Evolutionary conservation across 2,113 vertebrate genomes (phyloP), one percentile per base, ranked within the genome.

Genomic region (Puntigrus tetrazona): DNA sequence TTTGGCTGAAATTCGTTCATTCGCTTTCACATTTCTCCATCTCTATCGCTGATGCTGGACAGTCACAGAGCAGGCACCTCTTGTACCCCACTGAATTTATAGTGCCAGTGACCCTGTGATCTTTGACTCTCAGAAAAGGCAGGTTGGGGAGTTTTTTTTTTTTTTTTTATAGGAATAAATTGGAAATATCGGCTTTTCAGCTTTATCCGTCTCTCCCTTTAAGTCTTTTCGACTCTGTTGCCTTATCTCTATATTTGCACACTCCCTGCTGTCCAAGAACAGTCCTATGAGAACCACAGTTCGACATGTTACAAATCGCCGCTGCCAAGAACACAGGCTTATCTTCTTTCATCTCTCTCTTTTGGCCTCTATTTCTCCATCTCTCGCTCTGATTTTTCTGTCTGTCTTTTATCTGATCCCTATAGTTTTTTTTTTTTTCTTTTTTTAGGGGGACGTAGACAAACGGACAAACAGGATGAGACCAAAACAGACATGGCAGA

Each of bases 281-380:
- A 10, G 27, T 67, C 61, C 10, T 45, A 13, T 67, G 78, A 67
- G 25, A 80, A 67, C 59, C 2, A 27, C 78, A 45, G n/a, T 80
- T 83, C 8, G 36, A 74, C 50, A 31, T 55, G 13, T 83, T 47
- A 74, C 27, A 75, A 83, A 75, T 61, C 65, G 38, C 18, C 2
- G 20, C 41, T 52, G 78, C 70, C 78, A 67, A 63, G 34, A 59
- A 47, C 47, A 45, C 29, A 36, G 41, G 75, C 67, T 70, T 70
- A 78, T 83, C 81, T 81, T 9, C 36, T 36, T 78, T 84, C 18
- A 47, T 83, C 57, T 85, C 57, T 45, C 16, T 43, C 43, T 81
- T 45, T 16, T 2, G 70, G 18, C 22, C 45, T 69, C 57, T 16
- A 1, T 41, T 77, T 25, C 18, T 59, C 14, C 27, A 22, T 65